Base-by-base conservation (phyloP, 2,888 invertebrate species). In the Chaetoderma sp. region DNA sequence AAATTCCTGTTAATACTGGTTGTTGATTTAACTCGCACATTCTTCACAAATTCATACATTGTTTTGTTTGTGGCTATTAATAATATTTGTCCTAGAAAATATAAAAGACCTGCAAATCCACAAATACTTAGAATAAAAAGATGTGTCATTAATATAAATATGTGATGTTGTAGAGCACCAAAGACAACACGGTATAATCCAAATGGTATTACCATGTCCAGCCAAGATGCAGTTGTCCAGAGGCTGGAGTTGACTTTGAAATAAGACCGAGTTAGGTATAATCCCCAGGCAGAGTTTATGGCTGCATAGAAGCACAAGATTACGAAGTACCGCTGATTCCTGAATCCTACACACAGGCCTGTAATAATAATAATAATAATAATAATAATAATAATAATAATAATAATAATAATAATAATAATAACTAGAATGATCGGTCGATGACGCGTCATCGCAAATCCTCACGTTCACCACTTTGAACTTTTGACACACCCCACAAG, bases 291-390 rank as follows among this genome's bases (percentile, higher is more conserved):
- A 21, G 73, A 71, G 4, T 61, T 63, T 5, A 79, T 21, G 45
- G 70, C 63, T 1, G 72, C 67, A 49, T 76, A 78, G 39, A 78
- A 78, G 32, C 71, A 64, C 28, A 80, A 49, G 13, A 80, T 67
- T n/a, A 78, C 71, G 58, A 81, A 81, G 63, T 76, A 80, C 23
- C 79, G 62, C 64, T 81, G 81, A 65, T 81, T 81, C 55, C 71
- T 77, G 56, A 74, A 78, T 2, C 80, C 80, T 8, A 80, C 75
- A 60, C 78, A 78, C n/a, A n/a, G n/a, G n/a, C n/a, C n/a, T n/a
- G n/a, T n/a, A n/a, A n/a, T n/a, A n/a, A n/a, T n/a, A n/a, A n/a
- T n/a, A n/a, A n/a, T n/a, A n/a, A n/a, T n/a, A n/a, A n/a, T n/a
- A n/a, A n/a, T n/a, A n/a, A n/a, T n/a, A n/a, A n/a, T n/a, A n/a